phyloP scores from a whole-genome alignment of 1,140 invertebrate genomes.

The Drosophila dunni region DNA sequence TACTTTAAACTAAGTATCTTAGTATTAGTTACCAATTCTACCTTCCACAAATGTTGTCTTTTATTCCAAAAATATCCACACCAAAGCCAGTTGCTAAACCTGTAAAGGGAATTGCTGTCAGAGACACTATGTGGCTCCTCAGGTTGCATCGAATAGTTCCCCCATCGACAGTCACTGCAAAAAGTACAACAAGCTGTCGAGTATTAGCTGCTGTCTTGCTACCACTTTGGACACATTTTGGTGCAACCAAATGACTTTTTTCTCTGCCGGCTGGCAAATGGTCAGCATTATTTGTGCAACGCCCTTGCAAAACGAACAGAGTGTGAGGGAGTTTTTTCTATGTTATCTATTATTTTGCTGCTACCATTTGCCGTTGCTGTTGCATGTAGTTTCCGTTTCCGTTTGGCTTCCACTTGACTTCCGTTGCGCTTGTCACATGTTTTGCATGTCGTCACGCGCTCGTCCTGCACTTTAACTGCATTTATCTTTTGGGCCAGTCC shows the following conservation, averaged over 20 bases:
- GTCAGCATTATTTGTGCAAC: slow-evolving; percentile 67
- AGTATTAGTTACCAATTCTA: too few species aligned
- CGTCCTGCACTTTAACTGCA: slow-evolving; percentile 75
- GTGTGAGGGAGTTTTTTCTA: not conserved
- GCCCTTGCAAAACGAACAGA: not conserved
- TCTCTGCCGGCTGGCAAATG: slow-evolving; percentile 66
- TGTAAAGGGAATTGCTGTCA: too few species aligned
- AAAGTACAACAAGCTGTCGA: not conserved
- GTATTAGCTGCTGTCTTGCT: slow-evolving; percentile 1
- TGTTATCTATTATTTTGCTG: slow-evolving; percentile 19
- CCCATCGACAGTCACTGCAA: not conserved
- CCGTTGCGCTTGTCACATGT: slow-evolving; percentile 36
- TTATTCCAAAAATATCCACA: too few species aligned
- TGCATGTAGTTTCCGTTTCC: slow-evolving; percentile 76
- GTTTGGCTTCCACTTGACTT: slow-evolving; percentile 66
- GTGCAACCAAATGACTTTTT: slow-evolving; percentile 14
- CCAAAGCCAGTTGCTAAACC: too few species aligned
- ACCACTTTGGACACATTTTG: not conserved
- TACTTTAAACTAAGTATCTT: too few species aligned
- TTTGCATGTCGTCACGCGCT: slow-evolving; percentile 79
- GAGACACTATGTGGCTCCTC: not conserved
- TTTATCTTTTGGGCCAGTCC: slow-evolving; percentile 48
- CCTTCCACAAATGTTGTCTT: too few species aligned
- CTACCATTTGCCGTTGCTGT: slow-evolving; percentile 1
- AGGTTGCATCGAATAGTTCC: not conserved